These are phyloP conservation scores for Apis cerana DNA, from an alignment of 1,140 invertebrate genomes.

Conservation along the genomic window DNA sequence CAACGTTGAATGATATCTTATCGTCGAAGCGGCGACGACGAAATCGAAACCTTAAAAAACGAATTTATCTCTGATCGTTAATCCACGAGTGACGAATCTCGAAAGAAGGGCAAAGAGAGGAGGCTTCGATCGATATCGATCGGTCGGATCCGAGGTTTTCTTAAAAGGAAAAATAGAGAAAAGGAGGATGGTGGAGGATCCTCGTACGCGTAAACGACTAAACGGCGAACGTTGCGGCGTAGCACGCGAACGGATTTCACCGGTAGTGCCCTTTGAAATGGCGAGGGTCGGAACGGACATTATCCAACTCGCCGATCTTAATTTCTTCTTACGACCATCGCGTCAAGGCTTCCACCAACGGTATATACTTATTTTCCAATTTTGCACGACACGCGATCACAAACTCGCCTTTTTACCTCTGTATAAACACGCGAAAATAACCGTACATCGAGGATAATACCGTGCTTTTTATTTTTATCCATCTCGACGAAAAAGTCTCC, in stretches of 20 bases:
- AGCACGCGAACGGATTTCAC: slow-evolving; percentile 33
- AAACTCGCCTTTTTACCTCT: background rate
- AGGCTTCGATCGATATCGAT: no score
- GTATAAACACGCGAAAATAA: slow-evolving; percentile 22
- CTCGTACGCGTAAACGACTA: no score
- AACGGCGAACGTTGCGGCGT: background rate
- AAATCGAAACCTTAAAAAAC: no score
- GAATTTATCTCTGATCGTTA: no score
- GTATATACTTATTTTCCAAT: slow-evolving; percentile 32
- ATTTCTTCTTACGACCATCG: slow-evolving; percentile 50
- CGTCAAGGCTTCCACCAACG: slow-evolving; percentile 45
- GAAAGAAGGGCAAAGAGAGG: no score
- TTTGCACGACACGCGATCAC: slow-evolving; percentile 41
- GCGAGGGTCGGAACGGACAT: slow-evolving; percentile 23
- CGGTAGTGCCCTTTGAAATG: slow-evolving; percentile 32
- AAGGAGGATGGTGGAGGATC: background rate
- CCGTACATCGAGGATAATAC: background rate
- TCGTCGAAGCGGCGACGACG: background rate
- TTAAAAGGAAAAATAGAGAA: no score
- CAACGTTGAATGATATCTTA: background rate
- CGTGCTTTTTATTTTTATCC: no score
- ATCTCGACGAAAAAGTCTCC: no score
- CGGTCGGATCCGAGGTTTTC: no score
- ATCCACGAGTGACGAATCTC: no score
- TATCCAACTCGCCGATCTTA: slow-evolving; percentile 56